These are phyloP conservation scores for Calliphora vicina DNA, from an alignment of 1,140 invertebrate genomes.

Conservation along the genomic window DNA sequence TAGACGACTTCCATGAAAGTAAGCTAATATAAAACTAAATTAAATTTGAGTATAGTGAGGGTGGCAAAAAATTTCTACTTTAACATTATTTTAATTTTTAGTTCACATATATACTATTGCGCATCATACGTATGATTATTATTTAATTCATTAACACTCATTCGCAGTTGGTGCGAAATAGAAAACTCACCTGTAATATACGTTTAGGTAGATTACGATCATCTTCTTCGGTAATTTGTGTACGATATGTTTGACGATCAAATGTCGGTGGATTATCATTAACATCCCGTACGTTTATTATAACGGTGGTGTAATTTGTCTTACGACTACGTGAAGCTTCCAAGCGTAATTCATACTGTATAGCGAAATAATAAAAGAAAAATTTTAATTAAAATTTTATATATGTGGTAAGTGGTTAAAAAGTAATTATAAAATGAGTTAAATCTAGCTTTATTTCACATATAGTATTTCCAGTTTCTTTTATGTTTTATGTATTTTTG, in stretches of 20 bases:
- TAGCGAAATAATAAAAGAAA: neutral
- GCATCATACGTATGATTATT: neutral
- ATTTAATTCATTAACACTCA: neutral
- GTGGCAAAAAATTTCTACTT: no score
- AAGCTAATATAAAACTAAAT: no score
- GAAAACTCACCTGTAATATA: conserved; percentile 67
- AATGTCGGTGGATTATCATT: conserved; percentile 72
- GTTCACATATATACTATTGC: no score
- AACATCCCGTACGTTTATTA: conserved; percentile 72
- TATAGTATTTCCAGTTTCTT: no score
- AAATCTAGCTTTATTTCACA: no score
- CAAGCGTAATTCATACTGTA: conserved; percentile 70
- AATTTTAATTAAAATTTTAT: neutral
- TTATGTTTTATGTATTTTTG: no score
- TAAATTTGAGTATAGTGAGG: no score
- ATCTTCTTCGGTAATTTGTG: conserved; percentile 73
- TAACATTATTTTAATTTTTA: no score
- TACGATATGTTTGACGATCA: conserved; percentile 72
- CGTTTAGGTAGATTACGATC: conserved; percentile 72
- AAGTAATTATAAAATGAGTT: no score
- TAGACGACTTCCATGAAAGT: no score
- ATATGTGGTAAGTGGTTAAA: neutral
- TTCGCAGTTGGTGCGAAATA: neutral
- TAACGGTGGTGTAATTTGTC: conserved; percentile 72
- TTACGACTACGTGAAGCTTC: conserved; percentile 72